A percentile compares a stretch with the other conserved stretches of the same genome.
Conservation (phyloP, 1,140 invertebrate species). For the Teleopsis dalmanni region DNA sequence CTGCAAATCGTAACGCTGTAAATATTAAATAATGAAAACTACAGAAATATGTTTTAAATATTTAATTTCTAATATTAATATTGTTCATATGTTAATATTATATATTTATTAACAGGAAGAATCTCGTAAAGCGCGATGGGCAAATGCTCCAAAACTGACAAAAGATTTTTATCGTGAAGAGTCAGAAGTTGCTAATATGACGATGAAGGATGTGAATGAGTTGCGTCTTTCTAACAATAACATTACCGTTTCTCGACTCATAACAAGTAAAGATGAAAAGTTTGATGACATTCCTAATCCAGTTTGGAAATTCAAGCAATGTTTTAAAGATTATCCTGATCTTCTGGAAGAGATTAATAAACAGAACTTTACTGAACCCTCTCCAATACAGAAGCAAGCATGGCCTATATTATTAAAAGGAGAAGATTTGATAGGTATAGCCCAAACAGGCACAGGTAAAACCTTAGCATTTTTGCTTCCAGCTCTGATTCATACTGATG, state of each 20-base stretch:
- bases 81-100: not conserved
- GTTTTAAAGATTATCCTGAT: conserved; percentile 74
- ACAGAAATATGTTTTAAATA: not conserved
- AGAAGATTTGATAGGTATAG: conserved; percentile 85
- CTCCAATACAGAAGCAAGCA: conserved; percentile 84
- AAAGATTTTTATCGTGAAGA: conserved; percentile 85
- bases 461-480: conserved; percentile 87
- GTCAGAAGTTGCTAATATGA: conserved; percentile 58
- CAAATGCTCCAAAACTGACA: conserved; percentile 55
- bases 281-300: conserved; percentile 68
- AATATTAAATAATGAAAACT: too few species aligned
- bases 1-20: conserved; percentile 25
- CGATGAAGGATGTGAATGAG: conserved; percentile 51
- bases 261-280: conserved; percentile 46
- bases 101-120: conserved; percentile 44
- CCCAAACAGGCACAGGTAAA: conserved; percentile 86
- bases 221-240: conserved; percentile 63
- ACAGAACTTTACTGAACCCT: conserved; percentile 70
- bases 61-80: not conserved
- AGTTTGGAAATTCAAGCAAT: conserved; percentile 73
- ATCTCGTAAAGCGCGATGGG: conserved; percentile 52
- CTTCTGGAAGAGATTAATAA: conserved; percentile 74
- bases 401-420: conserved; percentile 84
- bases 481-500: conserved; percentile 81
- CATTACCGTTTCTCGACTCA: conserved; percentile 55